Evolutionary conservation across 2,797 vertebrate genomes (phyloP).

Genomic region (Myotis vivesi): DNA sequence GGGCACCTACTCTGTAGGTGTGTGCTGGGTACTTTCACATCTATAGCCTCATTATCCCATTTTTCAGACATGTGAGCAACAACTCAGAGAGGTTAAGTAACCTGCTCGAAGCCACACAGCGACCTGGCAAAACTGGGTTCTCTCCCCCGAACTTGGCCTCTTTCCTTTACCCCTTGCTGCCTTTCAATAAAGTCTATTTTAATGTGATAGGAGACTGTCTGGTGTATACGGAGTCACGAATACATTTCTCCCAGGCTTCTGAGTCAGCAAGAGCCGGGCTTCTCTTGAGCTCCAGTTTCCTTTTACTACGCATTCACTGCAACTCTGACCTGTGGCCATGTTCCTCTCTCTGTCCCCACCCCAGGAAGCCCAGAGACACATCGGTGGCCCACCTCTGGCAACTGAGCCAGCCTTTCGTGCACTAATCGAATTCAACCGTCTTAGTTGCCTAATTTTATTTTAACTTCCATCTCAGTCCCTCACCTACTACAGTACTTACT

Average conservation of each 20-base stretch:
- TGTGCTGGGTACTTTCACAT: not conserved
- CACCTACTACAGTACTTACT: not conserved
- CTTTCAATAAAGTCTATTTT: not conserved
- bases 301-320: rapidly evolving
- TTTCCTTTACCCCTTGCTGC: not conserved
- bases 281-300: not conserved
- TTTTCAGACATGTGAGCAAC: not conserved
- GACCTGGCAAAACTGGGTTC: not conserved
- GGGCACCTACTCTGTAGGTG: not conserved
- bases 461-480: not conserved
- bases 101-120: not conserved
- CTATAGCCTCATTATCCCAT: not conserved
- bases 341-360: not conserved
- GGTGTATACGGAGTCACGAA: not conserved
- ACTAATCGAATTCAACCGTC: rapidly evolving
- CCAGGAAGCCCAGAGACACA: not conserved
- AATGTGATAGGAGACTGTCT: not conserved
- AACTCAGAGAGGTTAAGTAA: not conserved
- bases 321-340: not conserved
- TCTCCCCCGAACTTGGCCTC: not conserved
- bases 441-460: not conserved
- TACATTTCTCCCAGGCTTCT: not conserved
- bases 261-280: not conserved
- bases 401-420: rapidly evolving
- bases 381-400: not conserved